Conservation (phyloP, 2,888 invertebrate genomes). For the Agriopis leucophaearia region DNA sequence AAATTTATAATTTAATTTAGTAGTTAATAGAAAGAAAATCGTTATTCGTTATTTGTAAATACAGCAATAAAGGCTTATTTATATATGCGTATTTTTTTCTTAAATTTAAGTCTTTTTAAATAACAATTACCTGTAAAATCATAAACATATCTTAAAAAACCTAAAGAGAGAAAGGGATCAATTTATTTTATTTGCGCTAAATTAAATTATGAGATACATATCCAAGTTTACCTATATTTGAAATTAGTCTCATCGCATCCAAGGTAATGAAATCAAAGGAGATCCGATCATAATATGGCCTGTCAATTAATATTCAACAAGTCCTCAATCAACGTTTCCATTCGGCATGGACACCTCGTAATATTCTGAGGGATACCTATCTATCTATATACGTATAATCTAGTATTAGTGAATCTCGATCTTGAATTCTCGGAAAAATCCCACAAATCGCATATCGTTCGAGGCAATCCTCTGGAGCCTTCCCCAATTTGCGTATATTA, state of each 20-base stretch:
- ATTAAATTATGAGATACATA: not conserved
- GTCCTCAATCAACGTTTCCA: not conserved
- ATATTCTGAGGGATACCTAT: too few relatives aligned
- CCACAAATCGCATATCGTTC: conserved; percentile 7
- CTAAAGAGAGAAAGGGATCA: too few relatives aligned
- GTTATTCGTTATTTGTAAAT: too few relatives aligned
- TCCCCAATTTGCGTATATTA: conserved; percentile 33
- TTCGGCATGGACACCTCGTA: not conserved
- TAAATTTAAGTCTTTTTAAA: too few relatives aligned
- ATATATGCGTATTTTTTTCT: too few relatives aligned
- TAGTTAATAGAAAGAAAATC: too few relatives aligned
- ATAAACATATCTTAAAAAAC: too few relatives aligned
- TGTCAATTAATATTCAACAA: conserved; percentile 1
- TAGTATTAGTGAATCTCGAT: conserved; percentile 5
- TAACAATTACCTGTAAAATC: too few relatives aligned
- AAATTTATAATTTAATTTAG: too few relatives aligned
- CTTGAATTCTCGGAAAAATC: conserved; percentile 15
- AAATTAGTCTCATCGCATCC: not conserved
- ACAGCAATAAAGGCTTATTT: too few relatives aligned
- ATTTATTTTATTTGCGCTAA: too few relatives aligned
- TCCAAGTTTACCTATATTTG: not conserved
- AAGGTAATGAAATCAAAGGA: not conserved
- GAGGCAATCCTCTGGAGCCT: conserved; percentile 15
- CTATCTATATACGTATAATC: too few relatives aligned
- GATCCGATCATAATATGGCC: not conserved